Conservation (phyloP, 2,113 vertebrate genomes). For the Prionailurus bengalensis region DNA sequence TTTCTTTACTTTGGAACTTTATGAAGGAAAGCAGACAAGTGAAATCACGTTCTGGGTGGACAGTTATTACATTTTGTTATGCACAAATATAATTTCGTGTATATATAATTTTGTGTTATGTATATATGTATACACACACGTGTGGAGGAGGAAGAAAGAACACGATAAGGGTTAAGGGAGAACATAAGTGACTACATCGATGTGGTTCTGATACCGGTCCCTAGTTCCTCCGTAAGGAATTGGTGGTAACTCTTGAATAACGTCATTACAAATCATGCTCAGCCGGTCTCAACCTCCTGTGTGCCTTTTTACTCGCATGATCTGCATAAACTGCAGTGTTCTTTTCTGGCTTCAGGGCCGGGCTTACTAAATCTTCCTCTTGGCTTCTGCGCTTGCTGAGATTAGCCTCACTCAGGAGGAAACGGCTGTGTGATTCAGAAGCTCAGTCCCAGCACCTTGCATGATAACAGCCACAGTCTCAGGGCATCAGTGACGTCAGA, state of each 20-base stretch:
- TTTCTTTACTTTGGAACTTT: not conserved
- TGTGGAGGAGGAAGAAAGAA: not conserved
- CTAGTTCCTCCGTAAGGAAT: not conserved
- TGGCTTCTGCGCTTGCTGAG: not conserved
- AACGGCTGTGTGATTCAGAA: not conserved
- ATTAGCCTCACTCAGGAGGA: not conserved
- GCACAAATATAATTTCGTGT: not conserved
- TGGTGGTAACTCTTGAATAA: not conserved
- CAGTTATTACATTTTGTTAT: not conserved
- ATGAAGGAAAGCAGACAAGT: constrained; percentile 16
- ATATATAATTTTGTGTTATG: not conserved
- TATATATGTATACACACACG: not conserved
- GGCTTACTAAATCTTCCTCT: not conserved
- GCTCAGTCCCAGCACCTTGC: not conserved
- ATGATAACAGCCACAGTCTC: not conserved
- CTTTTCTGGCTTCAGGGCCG: not conserved
- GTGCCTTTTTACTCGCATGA: not conserved
- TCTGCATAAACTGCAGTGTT: not conserved
- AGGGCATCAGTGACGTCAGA: not conserved
- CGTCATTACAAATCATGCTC: not conserved
- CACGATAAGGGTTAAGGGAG: not conserved
- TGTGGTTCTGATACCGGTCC: not conserved
- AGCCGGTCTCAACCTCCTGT: not conserved
- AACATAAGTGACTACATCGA: not conserved
- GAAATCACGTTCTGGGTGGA: not conserved